Evolutionary conservation across 2,797 vertebrate genomes (phyloP), one percentile per base, ranked within the genome.

Genomic region (Neostethus bicornis): DNA sequence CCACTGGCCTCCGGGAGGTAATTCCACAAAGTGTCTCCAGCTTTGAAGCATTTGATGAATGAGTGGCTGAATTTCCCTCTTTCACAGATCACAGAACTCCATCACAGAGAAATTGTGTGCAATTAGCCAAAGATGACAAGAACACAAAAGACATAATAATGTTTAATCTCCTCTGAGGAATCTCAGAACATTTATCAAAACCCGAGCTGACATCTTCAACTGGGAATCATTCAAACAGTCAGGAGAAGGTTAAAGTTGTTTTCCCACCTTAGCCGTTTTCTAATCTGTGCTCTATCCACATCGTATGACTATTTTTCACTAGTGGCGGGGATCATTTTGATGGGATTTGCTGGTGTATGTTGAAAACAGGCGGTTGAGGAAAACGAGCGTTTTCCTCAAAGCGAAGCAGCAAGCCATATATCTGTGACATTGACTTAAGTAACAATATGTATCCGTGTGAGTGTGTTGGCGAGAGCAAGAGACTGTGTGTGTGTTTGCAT

Each of bases 111-210:
- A 87, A 90, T 85, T 70, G 74, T 24, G 31, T 21, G 73, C 84
- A 91, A 92, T 92, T 90, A 89, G 62, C 72, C 66, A 66, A 75
- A 81, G 70, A 87, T 75, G 84, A 86, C 84, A 81, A 81, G 61
- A 83, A 82, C 77, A 81, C 70, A 80, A 85, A 87, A 85, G 71
- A 70, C 75, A 75, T 87, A 80, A 81, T 75, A 79, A 56, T 61
- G 50, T 81, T 77, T 84, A 83, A 88, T 89, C 80, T 85, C 65
- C 83, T 83, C 80, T 75, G 61, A 66, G 72, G 70, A 70, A 75
- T 79, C 69, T 65, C 66, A 55, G 34, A 61, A 78, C 73, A 52
- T 78, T 62, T 58, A 67, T 86, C 51, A 61, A 46, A 77, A 74
- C 69, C 53, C 55, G 55, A 68, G 67, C 68, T 56, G 68, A 62